These are phyloP conservation scores for Coecobrya sp. DNA, from an alignment of 2,888 invertebrate genomes.

Conservation along the genomic window DNA sequence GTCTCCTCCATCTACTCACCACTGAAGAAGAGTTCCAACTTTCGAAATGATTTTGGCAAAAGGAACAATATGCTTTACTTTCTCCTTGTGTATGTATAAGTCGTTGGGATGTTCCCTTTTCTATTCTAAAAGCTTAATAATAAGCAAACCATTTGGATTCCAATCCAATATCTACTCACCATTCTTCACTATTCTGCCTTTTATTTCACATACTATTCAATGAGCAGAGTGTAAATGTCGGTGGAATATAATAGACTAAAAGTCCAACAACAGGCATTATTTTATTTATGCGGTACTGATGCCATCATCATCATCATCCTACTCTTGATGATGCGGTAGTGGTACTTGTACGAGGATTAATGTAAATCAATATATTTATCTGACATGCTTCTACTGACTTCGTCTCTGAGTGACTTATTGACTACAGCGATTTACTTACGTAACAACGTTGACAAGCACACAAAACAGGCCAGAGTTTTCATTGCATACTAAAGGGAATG, in stretches of 20 bases:
- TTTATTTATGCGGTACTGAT: slow-evolving; percentile 28
- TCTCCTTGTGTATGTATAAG: neutral
- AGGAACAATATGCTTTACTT: slow-evolving; percentile 31
- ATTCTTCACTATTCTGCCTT: neutral
- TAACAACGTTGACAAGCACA: neutral
- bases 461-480: neutral
- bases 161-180: slow-evolving; percentile 15
- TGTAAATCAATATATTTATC: slow-evolving; percentile 61
- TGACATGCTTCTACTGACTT: neutral
- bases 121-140: slow-evolving; percentile 30
- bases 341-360: slow-evolving; percentile 54
- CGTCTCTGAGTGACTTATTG: slow-evolving; percentile 25
- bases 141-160: slow-evolving; percentile 42
- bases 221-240: slow-evolving; percentile 15
- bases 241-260: slow-evolving; percentile 35
- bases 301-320: neutral
- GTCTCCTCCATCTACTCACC: neutral
- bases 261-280: slow-evolving; percentile 24
- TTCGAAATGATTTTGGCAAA: slow-evolving; percentile 50
- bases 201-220: neutral
- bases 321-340: neutral
- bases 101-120: neutral
- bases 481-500: neutral
- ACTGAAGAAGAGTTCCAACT: neutral
- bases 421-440: neutral